phyloP scores from a whole-genome alignment of 2,888 invertebrate genomes.

The Drosophila helvetica region DNA sequence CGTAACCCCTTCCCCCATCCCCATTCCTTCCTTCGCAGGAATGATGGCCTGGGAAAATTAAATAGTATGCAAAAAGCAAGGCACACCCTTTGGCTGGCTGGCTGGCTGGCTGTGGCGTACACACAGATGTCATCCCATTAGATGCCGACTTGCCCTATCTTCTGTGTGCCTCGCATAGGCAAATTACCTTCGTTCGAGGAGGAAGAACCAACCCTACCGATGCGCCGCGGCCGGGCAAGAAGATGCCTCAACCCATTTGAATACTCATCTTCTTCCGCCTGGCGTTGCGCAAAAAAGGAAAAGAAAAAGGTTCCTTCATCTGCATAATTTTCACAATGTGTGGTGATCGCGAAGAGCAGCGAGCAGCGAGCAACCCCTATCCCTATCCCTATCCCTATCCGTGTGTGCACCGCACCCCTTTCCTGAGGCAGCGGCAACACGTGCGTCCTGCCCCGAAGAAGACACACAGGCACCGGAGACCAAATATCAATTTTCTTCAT shows the following conservation, averaged over 20 bases:
- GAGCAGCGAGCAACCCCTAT: slow-evolving; percentile 75
- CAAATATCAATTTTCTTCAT: slow-evolving; percentile 83
- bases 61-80: slow-evolving; percentile 80
- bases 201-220: slow-evolving; percentile 60
- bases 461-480: slow-evolving; percentile 60
- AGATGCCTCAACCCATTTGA: slow-evolving; percentile 79
- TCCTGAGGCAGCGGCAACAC: slow-evolving; percentile 59
- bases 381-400: slow-evolving; percentile 47
- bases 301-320: slow-evolving; percentile 69
- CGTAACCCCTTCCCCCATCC: slow-evolving; percentile 53
- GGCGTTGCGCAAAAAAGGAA: slow-evolving; percentile 55
- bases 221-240: slow-evolving; percentile 18
- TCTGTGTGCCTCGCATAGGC: slow-evolving; percentile 62
- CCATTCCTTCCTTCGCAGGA: not conserved
- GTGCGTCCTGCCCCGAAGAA: slow-evolving; percentile 55
- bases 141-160: slow-evolving; percentile 58
- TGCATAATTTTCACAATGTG: slow-evolving; percentile 83
- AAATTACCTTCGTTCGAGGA: slow-evolving; percentile 68
- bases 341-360: slow-evolving; percentile 59
- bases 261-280: slow-evolving; percentile 77
- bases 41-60: slow-evolving; percentile 76
- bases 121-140: slow-evolving; percentile 77
- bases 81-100: slow-evolving; percentile 32
- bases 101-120: slow-evolving; percentile 24
- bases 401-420: slow-evolving; percentile 37